Conservation (phyloP, 2,797 vertebrate genomes). For the Crenichthys baileyi region DNA sequence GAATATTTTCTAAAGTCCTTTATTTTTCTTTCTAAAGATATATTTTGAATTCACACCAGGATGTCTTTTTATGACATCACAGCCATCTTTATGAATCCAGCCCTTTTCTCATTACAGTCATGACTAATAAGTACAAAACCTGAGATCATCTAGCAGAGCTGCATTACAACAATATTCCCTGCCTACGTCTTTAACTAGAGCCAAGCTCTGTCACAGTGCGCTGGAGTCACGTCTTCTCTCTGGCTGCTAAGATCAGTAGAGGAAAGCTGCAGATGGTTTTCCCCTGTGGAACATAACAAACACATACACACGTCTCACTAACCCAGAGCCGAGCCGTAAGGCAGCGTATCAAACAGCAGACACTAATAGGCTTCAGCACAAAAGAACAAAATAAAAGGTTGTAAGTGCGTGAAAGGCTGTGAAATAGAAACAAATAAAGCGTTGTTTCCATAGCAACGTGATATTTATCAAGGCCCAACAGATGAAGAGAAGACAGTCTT, state of each 20-base stretch:
- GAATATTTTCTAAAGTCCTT: constrained; percentile 11
- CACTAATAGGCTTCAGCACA: constrained; percentile 56
- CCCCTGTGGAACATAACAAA: constrained; percentile 50
- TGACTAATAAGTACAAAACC: constrained; percentile 53
- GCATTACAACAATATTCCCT: constrained; percentile 62
- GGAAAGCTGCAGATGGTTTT: constrained; percentile 62
- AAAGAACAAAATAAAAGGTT: constrained; percentile 63
- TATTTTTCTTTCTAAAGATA: constrained; percentile 27
- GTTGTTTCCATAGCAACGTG: constrained; percentile 64
- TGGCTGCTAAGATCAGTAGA: constrained; percentile 58
- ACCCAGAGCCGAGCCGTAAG: constrained; percentile 35
- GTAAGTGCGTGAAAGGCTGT: constrained; percentile 63
- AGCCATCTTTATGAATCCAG: constrained; percentile 37
- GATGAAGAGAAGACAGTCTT: constrained; percentile 27
- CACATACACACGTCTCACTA: constrained; percentile 37
- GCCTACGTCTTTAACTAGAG: constrained; percentile 47
- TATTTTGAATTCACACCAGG: constrained; percentile 34
- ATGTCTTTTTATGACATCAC: constrained; percentile 36
- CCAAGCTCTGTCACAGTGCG: constrained; percentile 60
- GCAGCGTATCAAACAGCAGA: constrained; percentile 62
- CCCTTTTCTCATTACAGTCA: constrained; percentile 47
- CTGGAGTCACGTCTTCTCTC: constrained; percentile 54
- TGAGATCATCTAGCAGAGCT: constrained; percentile 58
- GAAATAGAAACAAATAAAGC: constrained; percentile 72
- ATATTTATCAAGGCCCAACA: constrained; percentile 53